These are phyloP conservation scores for Oophaga pumilio DNA, from an alignment of 2,113 vertebrate genomes.

Conservation along the genomic window DNA sequence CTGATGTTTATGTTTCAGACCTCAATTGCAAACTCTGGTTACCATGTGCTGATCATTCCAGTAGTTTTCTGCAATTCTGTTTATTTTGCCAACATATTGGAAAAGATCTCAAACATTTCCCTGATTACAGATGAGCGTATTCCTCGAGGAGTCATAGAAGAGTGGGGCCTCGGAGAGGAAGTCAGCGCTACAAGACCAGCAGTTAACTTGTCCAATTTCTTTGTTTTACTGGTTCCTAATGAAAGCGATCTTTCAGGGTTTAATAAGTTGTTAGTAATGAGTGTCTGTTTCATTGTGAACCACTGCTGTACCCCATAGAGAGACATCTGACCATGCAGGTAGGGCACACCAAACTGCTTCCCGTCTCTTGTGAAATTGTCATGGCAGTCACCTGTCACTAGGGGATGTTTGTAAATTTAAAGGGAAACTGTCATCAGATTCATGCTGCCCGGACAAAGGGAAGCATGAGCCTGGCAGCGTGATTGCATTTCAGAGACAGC, in stretches of 20 bases:
- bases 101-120: constrained; percentile 37
- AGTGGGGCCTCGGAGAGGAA: constrained; percentile 23
- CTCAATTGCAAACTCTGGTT: constrained; percentile 39
- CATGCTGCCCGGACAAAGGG: too few species aligned
- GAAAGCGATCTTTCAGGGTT: background rate
- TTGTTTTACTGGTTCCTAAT: background rate
- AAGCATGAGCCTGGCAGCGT: too few species aligned
- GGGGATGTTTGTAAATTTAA: too few species aligned
- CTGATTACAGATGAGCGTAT: constrained; percentile 49
- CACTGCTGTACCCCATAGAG: too few species aligned
- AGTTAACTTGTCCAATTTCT: background rate
- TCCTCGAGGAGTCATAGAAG: constrained; percentile 46
- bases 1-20: constrained; percentile 46
- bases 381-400: background rate
- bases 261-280: background rate
- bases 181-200: background rate
- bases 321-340: too few species aligned
- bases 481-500: too few species aligned
- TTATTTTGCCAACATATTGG: constrained; percentile 49
- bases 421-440: too few species aligned
- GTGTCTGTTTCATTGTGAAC: background rate
- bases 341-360: too few species aligned
- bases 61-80: constrained; percentile 43
- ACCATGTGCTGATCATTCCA: constrained; percentile 45
- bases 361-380: too few species aligned